Conservation (phyloP, 2,888 invertebrate species). For the Dromius quadrimaculatus region DNA sequence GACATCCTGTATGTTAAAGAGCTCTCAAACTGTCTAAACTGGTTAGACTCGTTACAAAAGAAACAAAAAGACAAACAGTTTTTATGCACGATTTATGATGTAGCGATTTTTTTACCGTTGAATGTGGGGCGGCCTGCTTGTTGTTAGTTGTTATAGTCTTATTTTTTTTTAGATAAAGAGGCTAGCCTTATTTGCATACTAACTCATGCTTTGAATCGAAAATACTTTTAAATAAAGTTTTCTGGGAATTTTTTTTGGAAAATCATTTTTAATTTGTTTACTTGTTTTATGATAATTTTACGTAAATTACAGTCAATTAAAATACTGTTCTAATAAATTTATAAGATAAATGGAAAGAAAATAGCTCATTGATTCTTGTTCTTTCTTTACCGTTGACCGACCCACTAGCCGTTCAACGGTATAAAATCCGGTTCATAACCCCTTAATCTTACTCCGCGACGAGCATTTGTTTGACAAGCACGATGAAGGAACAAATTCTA, state of each 20-base stretch:
- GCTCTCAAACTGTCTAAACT: constrained; percentile 6
- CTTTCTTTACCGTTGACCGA: constrained; percentile 29
- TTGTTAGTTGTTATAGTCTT: not conserved
- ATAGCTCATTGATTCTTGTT: not conserved
- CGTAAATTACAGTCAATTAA: not conserved
- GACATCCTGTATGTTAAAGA: constrained; percentile 10
- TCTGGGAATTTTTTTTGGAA: too few species aligned
- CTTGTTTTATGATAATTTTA: constrained; percentile 1
- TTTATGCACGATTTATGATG: constrained; percentile 34
- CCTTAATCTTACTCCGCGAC: constrained; percentile 11
- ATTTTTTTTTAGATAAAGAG: constrained; percentile 1
- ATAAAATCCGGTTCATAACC: constrained; percentile 32
- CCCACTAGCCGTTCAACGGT: constrained; percentile 30
- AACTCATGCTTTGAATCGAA: too few species aligned
- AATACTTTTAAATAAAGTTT: too few species aligned
- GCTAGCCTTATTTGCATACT: constrained; percentile 27
- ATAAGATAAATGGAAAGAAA: not conserved
- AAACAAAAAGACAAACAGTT: constrained; percentile 12
- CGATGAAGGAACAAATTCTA: not conserved
- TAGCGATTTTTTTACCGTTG: constrained; percentile 46
- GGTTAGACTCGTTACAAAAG: constrained; percentile 38
- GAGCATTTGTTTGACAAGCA: not conserved
- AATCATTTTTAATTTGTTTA: constrained; percentile 14
- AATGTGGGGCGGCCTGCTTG: constrained; percentile 36
- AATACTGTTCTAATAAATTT: not conserved